These are phyloP conservation scores for Anastrepha ludens DNA, from an alignment of 1,140 invertebrate genomes.

Conservation along the genomic window DNA sequence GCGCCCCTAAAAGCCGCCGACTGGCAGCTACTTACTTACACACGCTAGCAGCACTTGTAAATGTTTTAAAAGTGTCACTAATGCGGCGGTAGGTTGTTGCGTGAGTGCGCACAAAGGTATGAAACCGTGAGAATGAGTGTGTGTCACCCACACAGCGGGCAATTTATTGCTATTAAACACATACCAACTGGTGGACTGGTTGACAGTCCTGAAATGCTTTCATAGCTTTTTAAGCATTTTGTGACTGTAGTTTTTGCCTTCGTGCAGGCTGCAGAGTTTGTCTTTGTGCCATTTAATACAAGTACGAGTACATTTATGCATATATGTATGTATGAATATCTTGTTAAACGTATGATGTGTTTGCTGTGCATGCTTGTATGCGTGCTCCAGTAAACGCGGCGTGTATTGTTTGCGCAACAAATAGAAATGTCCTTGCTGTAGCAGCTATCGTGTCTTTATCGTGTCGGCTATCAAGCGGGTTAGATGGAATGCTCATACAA, in stretches of 20 bases:
- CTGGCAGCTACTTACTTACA: background rate
- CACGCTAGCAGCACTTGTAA: background rate
- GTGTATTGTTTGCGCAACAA: background rate
- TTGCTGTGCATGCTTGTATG: background rate
- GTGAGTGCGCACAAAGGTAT: background rate
- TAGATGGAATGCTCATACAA: background rate
- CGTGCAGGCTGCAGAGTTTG: background rate
- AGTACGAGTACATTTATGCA: too few species aligned
- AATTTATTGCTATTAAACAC: background rate
- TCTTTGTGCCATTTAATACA: background rate
- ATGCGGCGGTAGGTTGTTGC: background rate
- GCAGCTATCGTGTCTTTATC: background rate
- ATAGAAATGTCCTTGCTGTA: conserved; percentile 6
- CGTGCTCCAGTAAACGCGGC: background rate
- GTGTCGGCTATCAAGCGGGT: background rate
- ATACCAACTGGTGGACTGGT: background rate
- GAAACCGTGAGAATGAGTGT: background rate
- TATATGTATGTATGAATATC: too few species aligned
- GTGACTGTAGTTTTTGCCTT: background rate
- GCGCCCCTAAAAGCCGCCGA: background rate
- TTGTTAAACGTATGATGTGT: too few species aligned
- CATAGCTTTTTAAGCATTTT: background rate
- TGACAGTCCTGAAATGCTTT: background rate
- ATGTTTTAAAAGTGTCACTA: background rate
- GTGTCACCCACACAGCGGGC: background rate